Conservation (phyloP, 2,113 vertebrate species). For the Grallaria varia region DNA sequence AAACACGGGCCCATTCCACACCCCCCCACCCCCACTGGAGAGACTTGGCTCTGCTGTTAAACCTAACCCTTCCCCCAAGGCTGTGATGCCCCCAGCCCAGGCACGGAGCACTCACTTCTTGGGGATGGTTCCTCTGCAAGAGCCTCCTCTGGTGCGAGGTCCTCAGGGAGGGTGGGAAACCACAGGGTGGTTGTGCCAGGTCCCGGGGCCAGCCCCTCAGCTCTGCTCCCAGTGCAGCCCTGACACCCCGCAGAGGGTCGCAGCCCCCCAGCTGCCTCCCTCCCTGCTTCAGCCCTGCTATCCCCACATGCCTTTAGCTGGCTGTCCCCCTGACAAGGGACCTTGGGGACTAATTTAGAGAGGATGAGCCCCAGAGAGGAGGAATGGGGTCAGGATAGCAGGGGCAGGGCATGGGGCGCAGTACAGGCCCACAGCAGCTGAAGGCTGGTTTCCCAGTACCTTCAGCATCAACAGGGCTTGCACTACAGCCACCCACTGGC, state of each 20-base stretch:
- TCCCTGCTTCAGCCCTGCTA: neutral
- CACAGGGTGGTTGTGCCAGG: rapidly evolving
- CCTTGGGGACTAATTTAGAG: neutral
- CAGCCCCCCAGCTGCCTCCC: neutral
- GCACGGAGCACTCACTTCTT: neutral
- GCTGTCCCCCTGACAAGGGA: too few species aligned
- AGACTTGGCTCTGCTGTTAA: neutral
- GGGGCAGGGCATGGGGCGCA: rapidly evolving
- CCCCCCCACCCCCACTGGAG: neutral
- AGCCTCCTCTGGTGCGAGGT: neutral
- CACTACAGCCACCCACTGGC: rapidly evolving
- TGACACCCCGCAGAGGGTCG: rapidly evolving
- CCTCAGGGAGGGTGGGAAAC: neutral
- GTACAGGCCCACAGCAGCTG: neutral
- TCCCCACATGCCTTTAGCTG: rapidly evolving
- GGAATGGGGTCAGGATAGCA: neutral
- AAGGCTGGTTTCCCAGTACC: neutral
- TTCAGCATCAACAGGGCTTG: neutral
- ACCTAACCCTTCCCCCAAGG: neutral
- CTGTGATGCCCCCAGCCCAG: neutral
- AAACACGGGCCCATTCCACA: neutral
- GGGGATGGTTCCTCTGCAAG: neutral
- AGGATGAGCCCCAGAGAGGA: neutral
- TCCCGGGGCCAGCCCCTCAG: neutral
- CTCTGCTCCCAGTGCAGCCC: neutral